These are phyloP conservation scores for Lasius platythorax DNA, from an alignment of 2,888 invertebrate genomes.

Conservation along the genomic window DNA sequence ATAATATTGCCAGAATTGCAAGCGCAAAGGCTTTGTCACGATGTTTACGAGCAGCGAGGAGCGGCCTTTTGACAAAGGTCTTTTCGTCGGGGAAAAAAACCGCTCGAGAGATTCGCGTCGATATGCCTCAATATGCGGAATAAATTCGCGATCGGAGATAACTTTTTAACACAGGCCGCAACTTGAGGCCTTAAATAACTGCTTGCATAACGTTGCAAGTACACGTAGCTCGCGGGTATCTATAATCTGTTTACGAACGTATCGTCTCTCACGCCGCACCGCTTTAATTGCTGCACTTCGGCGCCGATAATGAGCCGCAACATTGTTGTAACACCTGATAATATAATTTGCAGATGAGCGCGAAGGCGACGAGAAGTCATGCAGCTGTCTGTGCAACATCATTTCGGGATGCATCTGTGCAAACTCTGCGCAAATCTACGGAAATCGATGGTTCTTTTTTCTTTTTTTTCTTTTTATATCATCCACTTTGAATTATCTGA, in stretches of 20 bases:
- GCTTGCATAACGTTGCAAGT: conserved; percentile 61
- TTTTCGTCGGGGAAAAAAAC: neutral
- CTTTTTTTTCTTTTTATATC: neutral
- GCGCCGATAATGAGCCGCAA: conserved; percentile 58
- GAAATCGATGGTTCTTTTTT: neutral
- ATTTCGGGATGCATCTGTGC: conserved; percentile 33
- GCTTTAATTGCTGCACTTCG: conserved; percentile 60
- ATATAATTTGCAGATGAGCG: conserved; percentile 26
- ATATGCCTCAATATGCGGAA: conserved; percentile 1
- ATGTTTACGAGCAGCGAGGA: conserved; percentile 26
- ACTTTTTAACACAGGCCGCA: conserved; percentile 36
- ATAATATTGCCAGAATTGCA: conserved; percentile 42
- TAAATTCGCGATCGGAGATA: conserved; percentile 37
- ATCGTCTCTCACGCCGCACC: conserved; percentile 29
- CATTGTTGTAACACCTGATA: conserved; percentile 68
- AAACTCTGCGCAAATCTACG: conserved; percentile 28
- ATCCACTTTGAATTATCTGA: neutral
- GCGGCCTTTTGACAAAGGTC: neutral
- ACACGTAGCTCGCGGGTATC: conserved; percentile 14
- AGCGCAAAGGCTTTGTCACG: conserved; percentile 29
- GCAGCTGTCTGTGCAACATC: neutral
- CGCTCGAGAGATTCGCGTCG: neutral
- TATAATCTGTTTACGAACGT: conserved; percentile 71
- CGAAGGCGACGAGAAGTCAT: conserved; percentile 8
- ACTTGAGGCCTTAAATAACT: conserved; percentile 49